Conservation (phyloP, 2,113 vertebrate species). For the Antechinus flavipes region DNA sequence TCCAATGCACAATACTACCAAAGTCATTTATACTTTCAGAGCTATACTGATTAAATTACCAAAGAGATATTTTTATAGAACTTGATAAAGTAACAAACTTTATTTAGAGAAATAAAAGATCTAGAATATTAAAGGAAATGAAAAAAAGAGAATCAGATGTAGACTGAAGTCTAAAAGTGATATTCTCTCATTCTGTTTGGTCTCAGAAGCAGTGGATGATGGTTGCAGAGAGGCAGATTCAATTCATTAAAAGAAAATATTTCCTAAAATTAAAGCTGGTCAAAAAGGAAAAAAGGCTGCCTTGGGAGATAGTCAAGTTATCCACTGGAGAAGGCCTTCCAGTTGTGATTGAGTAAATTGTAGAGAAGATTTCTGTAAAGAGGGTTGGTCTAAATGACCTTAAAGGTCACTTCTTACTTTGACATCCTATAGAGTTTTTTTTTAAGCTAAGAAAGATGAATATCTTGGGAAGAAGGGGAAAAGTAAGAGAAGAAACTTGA, state of each 20-base stretch:
- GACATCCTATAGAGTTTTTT: background rate
- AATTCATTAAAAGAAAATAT: background rate
- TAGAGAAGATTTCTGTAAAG: background rate
- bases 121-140: too few species aligned
- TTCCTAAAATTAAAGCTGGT: background rate
- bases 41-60: too few species aligned
- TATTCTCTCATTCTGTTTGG: background rate
- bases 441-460: background rate
- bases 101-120: too few species aligned
- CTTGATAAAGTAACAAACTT: too few species aligned
- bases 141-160: too few species aligned
- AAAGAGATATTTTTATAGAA: too few species aligned
- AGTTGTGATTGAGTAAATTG: background rate
- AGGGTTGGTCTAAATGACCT: background rate
- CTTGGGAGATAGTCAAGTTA: background rate
- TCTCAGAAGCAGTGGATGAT: background rate
- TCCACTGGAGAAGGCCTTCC: background rate
- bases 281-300: background rate
- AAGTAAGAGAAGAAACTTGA: background rate
- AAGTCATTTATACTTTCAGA: too few species aligned
- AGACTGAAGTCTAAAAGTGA: too few species aligned
- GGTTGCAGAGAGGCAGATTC: background rate
- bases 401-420: background rate
- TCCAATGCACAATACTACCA: too few species aligned
- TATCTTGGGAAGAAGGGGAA: background rate